A percentile compares a stretch with the other conserved stretches of the same genome.
phyloP scores from a whole-genome alignment of 2,797 vertebrate species.

The Discoglossus pictus region DNA sequence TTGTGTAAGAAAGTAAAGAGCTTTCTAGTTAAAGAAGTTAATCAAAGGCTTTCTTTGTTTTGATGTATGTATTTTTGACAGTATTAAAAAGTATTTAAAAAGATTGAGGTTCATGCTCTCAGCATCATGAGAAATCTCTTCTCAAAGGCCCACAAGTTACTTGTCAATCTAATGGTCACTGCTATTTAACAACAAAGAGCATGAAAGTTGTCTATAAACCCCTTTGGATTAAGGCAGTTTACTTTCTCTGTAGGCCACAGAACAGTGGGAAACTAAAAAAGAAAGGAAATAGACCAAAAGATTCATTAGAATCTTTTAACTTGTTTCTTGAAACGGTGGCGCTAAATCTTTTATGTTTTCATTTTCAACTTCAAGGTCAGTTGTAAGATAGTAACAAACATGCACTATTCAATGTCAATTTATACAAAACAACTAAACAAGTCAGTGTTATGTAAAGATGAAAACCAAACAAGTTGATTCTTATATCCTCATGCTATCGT shows the following conservation, averaged over 20 bases:
- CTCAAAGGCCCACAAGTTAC: slow-evolving; percentile 62
- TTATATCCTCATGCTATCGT: background rate
- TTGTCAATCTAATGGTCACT: slow-evolving; percentile 62
- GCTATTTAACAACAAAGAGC: slow-evolving; percentile 60
- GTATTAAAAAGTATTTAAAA: slow-evolving; percentile 65
- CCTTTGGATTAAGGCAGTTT: slow-evolving; percentile 60
- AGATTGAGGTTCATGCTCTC: slow-evolving; percentile 62
- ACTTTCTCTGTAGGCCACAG: slow-evolving; percentile 58
- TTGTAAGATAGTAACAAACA: slow-evolving; percentile 54
- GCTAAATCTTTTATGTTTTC: slow-evolving; percentile 60
- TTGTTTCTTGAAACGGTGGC: slow-evolving; percentile 60
- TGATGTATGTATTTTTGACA: slow-evolving; percentile 66
- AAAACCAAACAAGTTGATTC: background rate
- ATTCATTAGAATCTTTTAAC: slow-evolving; percentile 61
- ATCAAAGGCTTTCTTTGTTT: slow-evolving; percentile 70
- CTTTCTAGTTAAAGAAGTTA: slow-evolving; percentile 59
- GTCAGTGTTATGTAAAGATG: background rate
- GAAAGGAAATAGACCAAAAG: slow-evolving; percentile 53
- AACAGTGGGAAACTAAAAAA: slow-evolving; percentile 58
- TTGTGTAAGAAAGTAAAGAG: slow-evolving; percentile 58
- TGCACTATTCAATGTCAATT: background rate
- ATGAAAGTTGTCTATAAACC: slow-evolving; percentile 61
- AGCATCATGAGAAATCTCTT: slow-evolving; percentile 64
- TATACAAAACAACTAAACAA: slow-evolving; percentile 3
- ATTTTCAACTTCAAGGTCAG: slow-evolving; percentile 67